phyloP scores from a whole-genome alignment of 2,113 vertebrate species.

The Oryctolagus cuniculus region mOryCun1.1 NC_091445.1:87733501-87734000 shows the following conservation, averaged over 20 bases:
- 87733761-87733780: conserved; percentile 59
- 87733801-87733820: conserved; percentile 81
- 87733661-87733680: conserved; percentile 29
- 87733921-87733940: conserved; percentile 43
- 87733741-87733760: conserved; percentile 67
- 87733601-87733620: conserved; percentile 44
- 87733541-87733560: conserved; percentile 18
- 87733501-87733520: conserved; percentile 23
- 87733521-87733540: conserved; percentile 46
- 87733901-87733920: conserved; percentile 76
- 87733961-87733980: conserved; percentile 77
- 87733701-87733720: conserved; percentile 51
- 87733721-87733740: conserved; percentile 74
- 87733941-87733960: conserved; percentile 65
- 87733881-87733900: conserved; percentile 76
- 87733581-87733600: conserved; percentile 63
- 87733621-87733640: conserved; percentile 48
- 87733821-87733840: conserved; percentile 70
- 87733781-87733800: conserved; percentile 79
- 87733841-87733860: conserved; percentile 67
- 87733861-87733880: conserved; percentile 79
- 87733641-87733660: conserved; percentile 37
- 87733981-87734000: conserved; percentile 52
- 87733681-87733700: conserved; percentile 33
- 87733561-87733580: conserved; percentile 62